Conservation (phyloP, 2,113 vertebrate species). For the Rhinichthys klamathensis region DNA sequence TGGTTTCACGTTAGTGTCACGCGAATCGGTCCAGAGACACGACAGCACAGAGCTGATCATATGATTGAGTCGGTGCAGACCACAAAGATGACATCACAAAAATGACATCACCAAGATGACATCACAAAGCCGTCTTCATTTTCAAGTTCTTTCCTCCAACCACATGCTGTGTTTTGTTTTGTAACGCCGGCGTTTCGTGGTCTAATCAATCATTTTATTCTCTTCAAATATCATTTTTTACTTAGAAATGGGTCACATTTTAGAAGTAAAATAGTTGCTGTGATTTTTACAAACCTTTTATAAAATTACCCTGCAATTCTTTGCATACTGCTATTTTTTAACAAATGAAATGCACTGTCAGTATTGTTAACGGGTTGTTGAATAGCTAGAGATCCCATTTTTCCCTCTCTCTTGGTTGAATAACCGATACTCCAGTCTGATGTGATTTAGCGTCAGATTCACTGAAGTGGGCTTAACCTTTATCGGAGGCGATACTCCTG, state of each 20-base stretch:
- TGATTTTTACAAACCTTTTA: background rate
- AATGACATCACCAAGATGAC: background rate
- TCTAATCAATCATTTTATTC: background rate
- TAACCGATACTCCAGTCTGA: conserved; percentile 28
- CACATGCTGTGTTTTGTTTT: background rate
- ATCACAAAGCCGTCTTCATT: background rate
- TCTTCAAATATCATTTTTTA: background rate
- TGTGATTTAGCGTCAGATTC: conserved; percentile 20
- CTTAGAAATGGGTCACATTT: background rate
- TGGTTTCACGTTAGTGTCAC: too few species aligned
- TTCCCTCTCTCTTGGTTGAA: conserved; percentile 5
- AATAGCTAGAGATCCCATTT: background rate
- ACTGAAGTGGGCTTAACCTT: conserved; percentile 24
- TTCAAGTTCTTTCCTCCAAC: background rate
- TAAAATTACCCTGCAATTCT: background rate
- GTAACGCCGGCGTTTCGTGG: background rate
- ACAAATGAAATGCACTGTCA: background rate
- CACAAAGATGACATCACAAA: background rate
- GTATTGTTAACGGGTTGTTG: background rate
- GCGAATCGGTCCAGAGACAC: too few species aligned
- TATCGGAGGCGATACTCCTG: conserved; percentile 43
- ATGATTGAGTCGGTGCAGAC: too few species aligned
- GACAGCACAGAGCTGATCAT: too few species aligned
- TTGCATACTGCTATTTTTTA: background rate
- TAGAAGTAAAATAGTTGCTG: background rate